Evolutionary conservation across 2,113 vertebrate species (phyloP), one percentile per base, ranked within the genome.

Genomic region (Elgaria multicarinata): DNA sequence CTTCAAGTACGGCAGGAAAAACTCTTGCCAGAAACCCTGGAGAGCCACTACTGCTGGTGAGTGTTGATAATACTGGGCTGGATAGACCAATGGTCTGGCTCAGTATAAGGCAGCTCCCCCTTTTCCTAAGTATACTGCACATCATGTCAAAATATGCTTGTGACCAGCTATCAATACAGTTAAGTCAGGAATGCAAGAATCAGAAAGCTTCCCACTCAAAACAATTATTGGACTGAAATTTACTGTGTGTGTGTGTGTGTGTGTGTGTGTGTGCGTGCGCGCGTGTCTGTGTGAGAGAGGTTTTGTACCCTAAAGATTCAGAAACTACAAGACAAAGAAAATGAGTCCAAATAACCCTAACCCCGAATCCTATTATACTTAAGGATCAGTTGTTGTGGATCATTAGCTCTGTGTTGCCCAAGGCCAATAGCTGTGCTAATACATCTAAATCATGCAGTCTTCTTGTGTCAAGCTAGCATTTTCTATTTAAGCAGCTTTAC

Each of bases 401-500:
- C 86, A 88, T 94, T 91, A 94, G 90, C 92, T 87, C 81, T 26
- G 64, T 86, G 72, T 71, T 85, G 81, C 0, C 85, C 82, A 79
- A 87, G 93, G 89, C 94, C 91, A 92, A 89, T 80, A 90, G 84
- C 90, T 91, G 44, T 91, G 86, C 90, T 90, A 93, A 94, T 92
- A 94, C 69, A 94, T 85, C 93, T 77, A 93, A 91, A 93, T 92
- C 90, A 91, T 79, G 87, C 89, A 86, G 87, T 85, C 24, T 72
- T 71, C 83, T 10, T 87, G 86, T 93, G 90, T 93, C 93, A 92
- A 95, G 93, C 82, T 93, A 94, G 94, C 92, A 90, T 91, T 93
- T 22, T 6, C 72, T 90, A 94, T 95, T 94, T 94, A 95, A 96
- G 94, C 86, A 91, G 94, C 93, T 95, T 95, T 95, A 94, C 89